Evolutionary conservation across 2,797 vertebrate species (phyloP), one percentile per base, ranked within the genome.

Genomic region (Alcedo atthis): DNA sequence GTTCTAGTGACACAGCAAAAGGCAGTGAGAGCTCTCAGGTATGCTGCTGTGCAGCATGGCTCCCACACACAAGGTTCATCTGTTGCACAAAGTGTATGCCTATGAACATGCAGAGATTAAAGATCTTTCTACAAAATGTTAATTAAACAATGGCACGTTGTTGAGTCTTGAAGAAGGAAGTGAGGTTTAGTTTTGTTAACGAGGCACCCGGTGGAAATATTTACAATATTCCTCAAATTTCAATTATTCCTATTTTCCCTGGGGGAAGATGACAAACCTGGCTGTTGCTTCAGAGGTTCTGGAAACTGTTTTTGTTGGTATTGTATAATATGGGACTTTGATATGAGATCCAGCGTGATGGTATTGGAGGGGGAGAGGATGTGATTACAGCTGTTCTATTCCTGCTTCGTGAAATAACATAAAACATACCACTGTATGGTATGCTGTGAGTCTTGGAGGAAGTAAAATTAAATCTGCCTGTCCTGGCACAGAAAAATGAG

Each of bases 111-210:
- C 28, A 64, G 84, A 77, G 42, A 90, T 32, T 35, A 77, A 87
- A 74, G 57, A 32, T 80, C 71, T 57, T 89, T 22, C 68, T 82
- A 14, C 42, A 40, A 19, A 87, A 67, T 26, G 28, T 51, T 68
- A 77, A 80, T 85, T 74, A 89, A 87, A 82, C 3, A 1, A 80
- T 1, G 2, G 33, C 0, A 6, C 24, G 55, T 45, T 84, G 59
- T 78, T 49, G 74, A 62, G 67, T 35, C 75, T 92, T 86, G 86
- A 85, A 86, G 55, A 57, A 30, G 51, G 73, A 93, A 90, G 49
- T 37, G 57, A 87, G 55, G 68, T 64, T 90, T 82, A 42, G 68
- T 51, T 77, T 80, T n/a, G 24, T 71, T 78, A 77, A 64, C 78
- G 71, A 71, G 15, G 53, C 46, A 45, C 46, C 64, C 61, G 46